phyloP scores from a whole-genome alignment of 2,113 vertebrate genomes.

The Puffinus mauretanicus region DNA sequence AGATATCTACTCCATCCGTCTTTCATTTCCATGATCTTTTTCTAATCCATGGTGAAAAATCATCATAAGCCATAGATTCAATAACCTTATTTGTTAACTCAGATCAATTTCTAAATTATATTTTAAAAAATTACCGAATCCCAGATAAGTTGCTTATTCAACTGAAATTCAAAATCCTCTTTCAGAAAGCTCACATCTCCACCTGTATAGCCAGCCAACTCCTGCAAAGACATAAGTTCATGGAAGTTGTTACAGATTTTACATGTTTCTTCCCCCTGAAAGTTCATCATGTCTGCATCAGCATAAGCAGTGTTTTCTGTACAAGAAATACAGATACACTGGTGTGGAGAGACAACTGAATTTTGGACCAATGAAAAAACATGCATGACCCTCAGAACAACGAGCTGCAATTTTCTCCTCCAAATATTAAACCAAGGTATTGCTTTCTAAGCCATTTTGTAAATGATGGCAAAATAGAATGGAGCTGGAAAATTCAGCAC shows the following conservation, averaged over 20 bases:
- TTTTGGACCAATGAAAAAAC: not conserved
- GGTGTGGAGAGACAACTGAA: not conserved
- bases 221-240: conserved; percentile 70
- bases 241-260: not conserved
- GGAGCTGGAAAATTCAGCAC: not conserved
- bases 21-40: not conserved
- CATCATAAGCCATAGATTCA: not conserved
- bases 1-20: not conserved
- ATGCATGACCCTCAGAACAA: not conserved
- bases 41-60: not conserved
- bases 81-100: not conserved
- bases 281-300: not conserved
- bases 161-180: conserved; percentile 92
- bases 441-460: not conserved
- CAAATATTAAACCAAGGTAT: not conserved
- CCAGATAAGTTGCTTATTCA: conserved; percentile 84
- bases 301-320: not conserved
- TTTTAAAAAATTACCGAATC: conserved; percentile 80
- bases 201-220: conserved; percentile 91
- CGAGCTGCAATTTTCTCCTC: not conserved
- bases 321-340: not conserved
- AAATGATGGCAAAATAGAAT: not conserved
- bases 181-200: conserved; percentile 93
- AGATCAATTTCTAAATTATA: not conserved
- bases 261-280: not conserved